A percentile compares a stretch with the other conserved stretches of the same genome.
These are phyloP conservation scores for Pantelozetes paolii DNA, from an alignment of 2,888 invertebrate species.

Conservation along the genomic window DNA sequence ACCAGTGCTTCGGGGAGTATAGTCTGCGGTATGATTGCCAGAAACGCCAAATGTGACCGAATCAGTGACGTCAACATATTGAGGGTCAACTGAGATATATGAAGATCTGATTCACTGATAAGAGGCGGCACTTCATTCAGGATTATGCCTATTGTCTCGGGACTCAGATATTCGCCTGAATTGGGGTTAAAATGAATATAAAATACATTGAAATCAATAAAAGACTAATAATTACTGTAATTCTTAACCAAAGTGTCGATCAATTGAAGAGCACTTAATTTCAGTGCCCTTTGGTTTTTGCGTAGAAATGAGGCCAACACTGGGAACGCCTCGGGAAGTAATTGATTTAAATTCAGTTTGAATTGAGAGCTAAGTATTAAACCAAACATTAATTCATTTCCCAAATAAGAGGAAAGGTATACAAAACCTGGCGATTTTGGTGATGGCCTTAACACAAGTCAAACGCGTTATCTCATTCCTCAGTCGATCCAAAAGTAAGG, in stretches of 20 bases:
- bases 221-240: constrained; percentile 56
- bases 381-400: constrained; percentile 1
- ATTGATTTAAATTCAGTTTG: constrained; percentile 73
- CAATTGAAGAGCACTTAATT: constrained; percentile 80
- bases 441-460: constrained; percentile 91
- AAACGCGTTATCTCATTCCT: constrained; percentile 95
- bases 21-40: constrained; percentile 63
- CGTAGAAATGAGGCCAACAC: constrained; percentile 87
- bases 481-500: constrained; percentile 88
- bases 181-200: too few species aligned
- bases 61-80: constrained; percentile 77
- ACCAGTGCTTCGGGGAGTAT: constrained; percentile 79
- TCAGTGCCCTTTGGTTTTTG: constrained; percentile 92
- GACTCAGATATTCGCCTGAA: constrained; percentile 58
- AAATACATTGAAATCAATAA: constrained; percentile 32
- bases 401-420: constrained; percentile 42
- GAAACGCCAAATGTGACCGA: constrained; percentile 69
- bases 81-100: constrained; percentile 83
- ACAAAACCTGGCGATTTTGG: constrained; percentile 73
- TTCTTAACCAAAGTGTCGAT: constrained; percentile 85
- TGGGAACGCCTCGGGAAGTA: constrained; percentile 81
- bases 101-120: constrained; percentile 87
- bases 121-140: constrained; percentile 84
- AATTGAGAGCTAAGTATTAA: constrained; percentile 62
- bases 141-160: constrained; percentile 71